A percentile compares a stretch with the other conserved stretches of the same genome.
Evolutionary conservation across 2,113 vertebrate species (phyloP).

Genomic region (Petromus typicus): DNA sequence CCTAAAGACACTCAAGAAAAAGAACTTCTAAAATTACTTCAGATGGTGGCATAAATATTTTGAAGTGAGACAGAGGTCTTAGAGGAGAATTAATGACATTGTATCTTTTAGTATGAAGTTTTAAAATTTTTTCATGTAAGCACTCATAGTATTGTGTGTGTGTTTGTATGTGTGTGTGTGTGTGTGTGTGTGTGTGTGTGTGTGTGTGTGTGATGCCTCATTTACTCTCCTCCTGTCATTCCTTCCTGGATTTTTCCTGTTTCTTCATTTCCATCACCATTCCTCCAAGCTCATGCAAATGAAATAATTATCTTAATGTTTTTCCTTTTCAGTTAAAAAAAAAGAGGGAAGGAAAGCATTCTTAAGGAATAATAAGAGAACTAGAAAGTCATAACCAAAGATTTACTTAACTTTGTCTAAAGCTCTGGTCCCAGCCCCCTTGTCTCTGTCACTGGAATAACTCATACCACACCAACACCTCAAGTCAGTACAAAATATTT

Average conservation of each 20-base stretch:
- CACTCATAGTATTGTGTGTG: not conserved
- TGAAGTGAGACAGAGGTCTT: not conserved
- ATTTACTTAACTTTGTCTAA: not conserved
- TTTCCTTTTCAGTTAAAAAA: not conserved
- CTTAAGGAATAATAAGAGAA: not conserved
- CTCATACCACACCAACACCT: not conserved
- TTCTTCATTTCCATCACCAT: fast-evolving
- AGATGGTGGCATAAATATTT: not conserved
- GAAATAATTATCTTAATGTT: fast-evolving
- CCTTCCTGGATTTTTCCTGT: not conserved
- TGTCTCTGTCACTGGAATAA: too few species aligned
- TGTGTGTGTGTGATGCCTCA: not conserved
- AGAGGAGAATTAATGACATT: not conserved
- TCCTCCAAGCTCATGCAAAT: not conserved
- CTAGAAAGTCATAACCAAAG: not conserved
- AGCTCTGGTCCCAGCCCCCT: too few species aligned
- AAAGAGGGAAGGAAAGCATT: not conserved
- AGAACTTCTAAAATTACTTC: not conserved
- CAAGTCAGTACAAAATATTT: not conserved
- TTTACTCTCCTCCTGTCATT: not conserved
- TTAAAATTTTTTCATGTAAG: not conserved
- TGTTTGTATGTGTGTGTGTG: not conserved
- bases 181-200: not conserved
- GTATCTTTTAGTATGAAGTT: not conserved
- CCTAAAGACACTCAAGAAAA: not conserved